Conservation (phyloP, 2,888 invertebrate genomes). For the Periphyllus acericola region DNA sequence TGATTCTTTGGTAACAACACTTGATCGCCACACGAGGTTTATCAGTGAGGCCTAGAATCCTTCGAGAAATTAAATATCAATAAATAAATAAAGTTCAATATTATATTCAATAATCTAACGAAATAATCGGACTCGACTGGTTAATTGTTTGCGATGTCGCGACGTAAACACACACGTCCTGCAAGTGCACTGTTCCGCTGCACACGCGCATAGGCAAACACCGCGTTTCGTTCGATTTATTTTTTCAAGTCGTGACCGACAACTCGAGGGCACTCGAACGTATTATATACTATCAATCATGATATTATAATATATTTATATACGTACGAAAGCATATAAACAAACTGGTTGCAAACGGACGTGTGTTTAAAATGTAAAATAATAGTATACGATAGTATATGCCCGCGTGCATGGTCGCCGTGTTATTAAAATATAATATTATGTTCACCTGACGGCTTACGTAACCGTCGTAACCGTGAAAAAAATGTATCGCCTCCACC, state of each 20-base stretch:
- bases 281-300: neutral
- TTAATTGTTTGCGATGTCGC: neutral
- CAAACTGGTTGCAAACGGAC: constrained; percentile 11
- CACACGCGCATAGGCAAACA: neutral
- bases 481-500: neutral
- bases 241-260: constrained; percentile 24
- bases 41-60: too few relatives aligned
- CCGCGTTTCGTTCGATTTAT: neutral
- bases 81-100: too few relatives aligned
- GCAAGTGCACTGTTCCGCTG: neutral
- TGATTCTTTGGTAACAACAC: too few relatives aligned
- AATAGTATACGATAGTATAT: neutral
- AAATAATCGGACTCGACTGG: neutral
- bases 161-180: neutral
- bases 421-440: neutral
- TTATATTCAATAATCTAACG: too few relatives aligned
- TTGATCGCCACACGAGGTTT: too few relatives aligned
- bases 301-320: neutral
- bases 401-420: neutral
- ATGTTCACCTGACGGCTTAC: neutral
- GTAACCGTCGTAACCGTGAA: neutral
- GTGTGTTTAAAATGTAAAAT: neutral
- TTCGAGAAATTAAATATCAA: too few relatives aligned
- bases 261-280: neutral
- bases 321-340: neutral